phyloP scores from a whole-genome alignment of 2,797 vertebrate species.

The Chaetophractus vellerosus region DNA sequence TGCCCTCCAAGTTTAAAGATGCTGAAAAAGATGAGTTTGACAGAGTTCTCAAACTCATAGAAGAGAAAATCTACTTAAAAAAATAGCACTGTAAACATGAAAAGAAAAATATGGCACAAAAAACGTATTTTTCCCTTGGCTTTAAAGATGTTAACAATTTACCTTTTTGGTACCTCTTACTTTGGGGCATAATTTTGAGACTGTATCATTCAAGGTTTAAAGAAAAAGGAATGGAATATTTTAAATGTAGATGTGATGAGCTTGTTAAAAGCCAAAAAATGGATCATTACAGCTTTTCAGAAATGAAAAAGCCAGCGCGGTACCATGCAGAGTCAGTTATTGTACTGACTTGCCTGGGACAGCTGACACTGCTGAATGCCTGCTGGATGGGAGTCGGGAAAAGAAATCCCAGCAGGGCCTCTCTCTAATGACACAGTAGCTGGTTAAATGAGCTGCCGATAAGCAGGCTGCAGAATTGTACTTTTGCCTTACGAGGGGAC shows the following conservation, averaged over 20 bases:
- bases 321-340: neutral
- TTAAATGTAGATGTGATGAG: conserved; percentile 40
- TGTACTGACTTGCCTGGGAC: neutral
- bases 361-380: neutral
- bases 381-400: neutral
- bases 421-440: neutral
- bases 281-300: conserved; percentile 34
- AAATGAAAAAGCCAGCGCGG: neutral
- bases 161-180: neutral
- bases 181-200: conserved; percentile 38
- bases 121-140: neutral
- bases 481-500: neutral
- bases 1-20: neutral
- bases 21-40: conserved; percentile 42
- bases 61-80: neutral
- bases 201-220: neutral
- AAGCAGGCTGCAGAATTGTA: neutral
- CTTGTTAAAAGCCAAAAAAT: conserved; percentile 38
- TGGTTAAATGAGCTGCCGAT: neutral
- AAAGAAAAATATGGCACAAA: neutral
- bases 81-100: neutral
- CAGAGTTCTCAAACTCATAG: neutral
- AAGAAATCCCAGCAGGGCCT: neutral
- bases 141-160: conserved; percentile 20
- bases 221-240: neutral